Percentiles rank a stretch among this genome's conserved stretches.
Conservation (phyloP, 2,113 vertebrate genomes). For the Cyanoderma ruficeps region DNA sequence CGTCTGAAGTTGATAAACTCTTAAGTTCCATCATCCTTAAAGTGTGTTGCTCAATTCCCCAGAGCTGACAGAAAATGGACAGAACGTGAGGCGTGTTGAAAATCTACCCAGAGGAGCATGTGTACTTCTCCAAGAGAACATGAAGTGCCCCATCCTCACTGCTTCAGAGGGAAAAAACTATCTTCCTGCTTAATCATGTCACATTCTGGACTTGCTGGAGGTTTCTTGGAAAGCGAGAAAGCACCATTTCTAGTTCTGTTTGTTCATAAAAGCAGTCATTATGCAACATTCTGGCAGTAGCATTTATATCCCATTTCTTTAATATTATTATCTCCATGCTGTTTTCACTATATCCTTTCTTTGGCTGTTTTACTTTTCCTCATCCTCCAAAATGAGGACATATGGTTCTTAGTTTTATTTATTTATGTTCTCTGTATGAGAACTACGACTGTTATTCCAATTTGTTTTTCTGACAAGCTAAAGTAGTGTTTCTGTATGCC, state of each 20-base stretch:
- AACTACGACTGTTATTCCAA: neutral
- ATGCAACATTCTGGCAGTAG: conserved; percentile 19
- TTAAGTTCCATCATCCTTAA: neutral
- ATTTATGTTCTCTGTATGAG: neutral
- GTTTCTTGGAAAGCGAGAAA: conserved; percentile 37
- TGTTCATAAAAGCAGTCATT: neutral
- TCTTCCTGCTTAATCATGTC: neutral
- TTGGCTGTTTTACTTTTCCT: neutral
- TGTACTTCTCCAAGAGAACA: neutral
- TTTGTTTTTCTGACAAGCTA: neutral
- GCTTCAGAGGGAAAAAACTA: neutral
- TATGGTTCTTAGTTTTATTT: neutral
- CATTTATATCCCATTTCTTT: neutral
- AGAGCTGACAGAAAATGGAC: neutral
- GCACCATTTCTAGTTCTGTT: neutral
- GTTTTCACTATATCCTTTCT: neutral
- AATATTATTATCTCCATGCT: neutral
- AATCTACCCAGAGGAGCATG: neutral
- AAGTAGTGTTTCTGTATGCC: neutral
- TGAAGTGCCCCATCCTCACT: neutral
- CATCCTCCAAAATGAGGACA: neutral
- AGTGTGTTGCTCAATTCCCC: neutral
- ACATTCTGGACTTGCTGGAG: neutral
- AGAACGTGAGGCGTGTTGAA: neutral
- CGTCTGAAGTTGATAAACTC: neutral